These are phyloP conservation scores for Heliconius sara DNA, from an alignment of 2,888 invertebrate species.

Conservation along the genomic window DNA sequence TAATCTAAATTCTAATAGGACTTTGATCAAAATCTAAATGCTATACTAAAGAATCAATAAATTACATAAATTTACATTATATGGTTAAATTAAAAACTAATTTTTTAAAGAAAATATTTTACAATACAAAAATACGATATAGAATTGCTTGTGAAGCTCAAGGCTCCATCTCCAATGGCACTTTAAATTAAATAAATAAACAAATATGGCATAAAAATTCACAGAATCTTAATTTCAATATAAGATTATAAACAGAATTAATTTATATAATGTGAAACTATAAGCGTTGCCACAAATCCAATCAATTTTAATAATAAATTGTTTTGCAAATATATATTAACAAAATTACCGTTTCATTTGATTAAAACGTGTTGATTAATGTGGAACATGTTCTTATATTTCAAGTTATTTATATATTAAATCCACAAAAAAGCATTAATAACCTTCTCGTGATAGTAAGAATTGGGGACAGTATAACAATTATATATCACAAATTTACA, in stretches of 20 bases:
- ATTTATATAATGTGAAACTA: constrained; percentile 1
- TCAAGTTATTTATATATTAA: not conserved
- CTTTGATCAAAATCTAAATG: constrained; percentile 55
- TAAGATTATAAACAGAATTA: not conserved
- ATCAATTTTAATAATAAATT: not conserved
- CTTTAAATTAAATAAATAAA: constrained; percentile 53
- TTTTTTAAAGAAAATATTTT: constrained; percentile 2
- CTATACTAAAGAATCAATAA: constrained; percentile 37
- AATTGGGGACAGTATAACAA: constrained; percentile 24
- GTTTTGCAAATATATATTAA: not conserved
- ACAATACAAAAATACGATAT: not conserved
- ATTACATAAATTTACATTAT: constrained; percentile 4
- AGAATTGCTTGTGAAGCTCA: constrained; percentile 14
- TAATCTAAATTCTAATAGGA: constrained; percentile 65
- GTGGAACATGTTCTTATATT: not conserved
- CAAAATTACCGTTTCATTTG: not conserved
- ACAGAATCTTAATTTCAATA: constrained; percentile 41
- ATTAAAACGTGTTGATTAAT: not conserved
- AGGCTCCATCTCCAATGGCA: constrained; percentile 55
- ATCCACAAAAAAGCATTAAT: not conserved
- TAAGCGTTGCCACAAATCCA: not conserved
- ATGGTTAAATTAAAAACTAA: constrained; percentile 7
- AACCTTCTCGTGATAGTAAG: not conserved
- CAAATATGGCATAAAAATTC: constrained; percentile 48
- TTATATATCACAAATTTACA: constrained; percentile 36